Evolutionary conservation across 2,113 vertebrate species (phyloP).

Genomic region (Danio rerio): DNA sequence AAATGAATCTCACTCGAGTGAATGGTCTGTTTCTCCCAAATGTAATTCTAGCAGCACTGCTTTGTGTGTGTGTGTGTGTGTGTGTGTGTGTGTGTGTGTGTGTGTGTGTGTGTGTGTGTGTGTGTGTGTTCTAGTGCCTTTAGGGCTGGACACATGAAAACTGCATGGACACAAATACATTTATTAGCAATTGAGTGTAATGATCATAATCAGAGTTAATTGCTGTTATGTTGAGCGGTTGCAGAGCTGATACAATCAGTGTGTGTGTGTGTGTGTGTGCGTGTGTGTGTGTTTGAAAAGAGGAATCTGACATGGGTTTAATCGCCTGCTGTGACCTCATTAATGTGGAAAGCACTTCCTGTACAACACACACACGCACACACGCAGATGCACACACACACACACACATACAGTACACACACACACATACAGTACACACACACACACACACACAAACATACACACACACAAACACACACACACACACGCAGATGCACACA

Average conservation of each 20-base stretch:
- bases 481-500: too few species aligned
- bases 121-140: not conserved
- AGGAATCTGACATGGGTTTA: slow-evolving; percentile 9
- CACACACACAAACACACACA: too few species aligned
- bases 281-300: not conserved
- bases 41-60: slow-evolving; percentile 19
- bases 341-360: slow-evolving; percentile 41
- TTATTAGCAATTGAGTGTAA: slow-evolving; percentile 36
- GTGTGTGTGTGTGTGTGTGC: slow-evolving; percentile 18
- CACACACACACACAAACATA: too few species aligned
- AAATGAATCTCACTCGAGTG: slow-evolving; percentile 30
- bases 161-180: not conserved
- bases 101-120: not conserved
- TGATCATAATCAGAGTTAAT: slow-evolving; percentile 29
- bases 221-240: not conserved
- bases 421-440: too few species aligned
- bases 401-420: not conserved
- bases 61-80: not conserved
- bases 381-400: not conserved
- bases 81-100: slow-evolving; percentile 1
- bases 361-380: slow-evolving; percentile 11
- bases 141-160: slow-evolving; percentile 9
- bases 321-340: slow-evolving; percentile 4
- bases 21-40: slow-evolving; percentile 26
- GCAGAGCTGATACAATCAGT: not conserved